Base-by-base conservation (phyloP, 2,797 vertebrate genomes). In the Muscicapa striata region DNA sequence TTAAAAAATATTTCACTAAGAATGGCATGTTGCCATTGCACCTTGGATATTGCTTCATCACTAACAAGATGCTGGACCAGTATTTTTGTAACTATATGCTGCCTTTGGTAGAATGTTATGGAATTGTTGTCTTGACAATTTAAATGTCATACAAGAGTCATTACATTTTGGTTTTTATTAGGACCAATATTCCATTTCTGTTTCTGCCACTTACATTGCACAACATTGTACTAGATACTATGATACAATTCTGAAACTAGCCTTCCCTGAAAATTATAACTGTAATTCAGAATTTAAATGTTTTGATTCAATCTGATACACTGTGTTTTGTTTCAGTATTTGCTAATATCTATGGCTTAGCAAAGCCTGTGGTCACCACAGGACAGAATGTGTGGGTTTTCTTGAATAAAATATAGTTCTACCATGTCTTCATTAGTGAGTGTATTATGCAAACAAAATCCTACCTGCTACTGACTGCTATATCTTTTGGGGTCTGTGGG, bases 341-440 rank as follows among this genome's bases (percentile, higher is more conserved):
- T 94, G 94, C 96, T 95, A 85, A 87, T 94, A 94, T 88, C 87
- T 95, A 76, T 96, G 94, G 87, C 74, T 91, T 94, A 97, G 89
- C 85, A 76, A 82, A 95, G 80, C 76, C 93, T 96, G 94, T 97
- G 96, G 77, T 90, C 63, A 30, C 77, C 95, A 94, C 92, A 94
- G 94, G 93, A 49, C 77, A 73, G 95, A 94, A 90, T 96, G 83
- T 95, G 93, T 96, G 94, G 87, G 87, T 94, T 97, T 97, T 97
- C 94, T 93, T 95, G 93, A 97, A 97, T 97, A 97, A 97, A 97
- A 91, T 92, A 84, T 74, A 87, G 94, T 97, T 96, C 94, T 94
- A 94, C 83, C 83, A 93, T 62, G 34, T 93, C 77, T 94, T 88
- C 85, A 83, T 59, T 93, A 82, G 95, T 96, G 95, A 95, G 77